Conservation (phyloP, 2,888 invertebrate genomes). For the Bimastos eiseni region DNA sequence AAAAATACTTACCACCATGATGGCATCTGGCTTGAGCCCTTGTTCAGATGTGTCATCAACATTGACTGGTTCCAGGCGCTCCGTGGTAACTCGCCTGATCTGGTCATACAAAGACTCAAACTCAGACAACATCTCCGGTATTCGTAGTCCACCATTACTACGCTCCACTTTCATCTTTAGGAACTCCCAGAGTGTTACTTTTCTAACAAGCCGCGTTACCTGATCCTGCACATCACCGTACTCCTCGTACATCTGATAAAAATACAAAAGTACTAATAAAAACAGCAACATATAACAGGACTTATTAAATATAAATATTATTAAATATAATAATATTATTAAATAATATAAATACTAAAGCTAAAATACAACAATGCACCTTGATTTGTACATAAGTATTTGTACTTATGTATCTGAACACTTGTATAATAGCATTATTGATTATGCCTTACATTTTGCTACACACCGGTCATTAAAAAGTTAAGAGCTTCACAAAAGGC, state of each 20-base stretch:
- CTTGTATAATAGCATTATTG: too few relatives aligned
- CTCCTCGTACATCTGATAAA: neutral
- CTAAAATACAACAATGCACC: neutral
- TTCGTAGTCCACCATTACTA: conserved; percentile 8
- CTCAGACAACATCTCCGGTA: neutral
- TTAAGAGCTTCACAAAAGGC: too few relatives aligned
- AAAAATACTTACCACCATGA: neutral
- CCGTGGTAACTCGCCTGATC: neutral
- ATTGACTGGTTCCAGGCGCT: conserved; percentile 7
- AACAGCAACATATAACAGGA: neutral
- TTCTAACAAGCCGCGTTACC: neutral
- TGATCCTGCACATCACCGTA: neutral
- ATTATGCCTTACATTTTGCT: too few relatives aligned
- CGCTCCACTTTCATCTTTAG: conserved; percentile 20
- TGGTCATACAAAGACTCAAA: conserved; percentile 6
- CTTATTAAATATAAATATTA: too few relatives aligned
- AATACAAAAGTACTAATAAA: neutral
- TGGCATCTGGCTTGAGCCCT: neutral
- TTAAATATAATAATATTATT: too few relatives aligned
- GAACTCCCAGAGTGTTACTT: conserved; percentile 4
- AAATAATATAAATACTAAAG: neutral
- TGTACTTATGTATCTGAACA: too few relatives aligned
- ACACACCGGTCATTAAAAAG: too few relatives aligned
- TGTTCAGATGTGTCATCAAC: neutral
- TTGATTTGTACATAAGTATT: neutral